Evolutionary conservation across 2,888 invertebrate genomes (phyloP), one percentile per base, ranked within the genome.

Genomic region (Artemia sinica): DNA sequence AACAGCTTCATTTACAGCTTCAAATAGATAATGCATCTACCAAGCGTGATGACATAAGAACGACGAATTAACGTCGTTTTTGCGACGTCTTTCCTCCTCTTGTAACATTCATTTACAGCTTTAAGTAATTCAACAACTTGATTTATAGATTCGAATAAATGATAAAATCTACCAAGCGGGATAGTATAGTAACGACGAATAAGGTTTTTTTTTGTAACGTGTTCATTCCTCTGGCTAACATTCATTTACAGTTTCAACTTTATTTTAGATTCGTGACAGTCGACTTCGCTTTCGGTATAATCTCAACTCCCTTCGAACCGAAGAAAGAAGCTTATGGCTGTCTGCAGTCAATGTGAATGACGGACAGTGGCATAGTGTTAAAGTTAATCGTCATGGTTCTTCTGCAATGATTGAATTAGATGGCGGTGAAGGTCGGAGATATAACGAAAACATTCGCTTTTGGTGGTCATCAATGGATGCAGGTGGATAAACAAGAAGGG

Each of bases 361-460:
- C 77, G 96, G 96, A 1, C 92, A 93, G 75, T 96, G 96, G 96
- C 96, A 97, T 77, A 90, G 90, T 69, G 92, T 92, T 8, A 84
- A 88, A 73, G 80, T 81, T 66, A 73, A 74, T 74, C 84, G 96
- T 69, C 91, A 90, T 74, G 95, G 95, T 58, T 91, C 91, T 67
- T 91, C 92, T 10, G 93, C 95, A 12, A 90, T 90, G 68, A 80
- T 97, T 71, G 91, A 91, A 77, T 81, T 96, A 72, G 96, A 97
- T 76, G 93, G 93, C 5, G 96, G 96, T 2, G 95, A 95, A 80
- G 95, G 95, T 0, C 81, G 92, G 72, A 82, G 92, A 71, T 93
- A 91, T 80, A 93, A 94, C 76, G 94, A 94, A 94, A 78, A 90
- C 91, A 0, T 92, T 92, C 77, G 85, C 84, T 50, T 93, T 91